These are phyloP conservation scores for Patella depressa DNA, from an alignment of 2,888 invertebrate species.

Conservation along the genomic window DNA sequence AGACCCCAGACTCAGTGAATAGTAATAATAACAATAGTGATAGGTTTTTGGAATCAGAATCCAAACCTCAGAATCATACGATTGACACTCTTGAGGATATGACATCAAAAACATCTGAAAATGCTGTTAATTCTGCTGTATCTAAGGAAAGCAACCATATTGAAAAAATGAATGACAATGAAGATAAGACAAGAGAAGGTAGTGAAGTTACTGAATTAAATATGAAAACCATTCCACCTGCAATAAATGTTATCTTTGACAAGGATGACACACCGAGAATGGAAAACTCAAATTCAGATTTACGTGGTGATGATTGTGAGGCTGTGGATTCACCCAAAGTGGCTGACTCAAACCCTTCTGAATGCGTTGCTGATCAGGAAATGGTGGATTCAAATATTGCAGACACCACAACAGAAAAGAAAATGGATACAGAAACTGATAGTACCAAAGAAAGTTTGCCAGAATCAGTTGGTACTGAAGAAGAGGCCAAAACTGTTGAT, in stretches of 20 bases:
- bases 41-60: too few relatives aligned
- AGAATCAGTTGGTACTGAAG: slow-evolving; percentile 35
- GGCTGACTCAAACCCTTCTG: slow-evolving; percentile 17
- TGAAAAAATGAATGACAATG: too few relatives aligned
- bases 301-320: not conserved
- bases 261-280: not conserved
- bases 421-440: slow-evolving; percentile 38
- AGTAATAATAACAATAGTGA: too few relatives aligned
- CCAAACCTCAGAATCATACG: too few relatives aligned
- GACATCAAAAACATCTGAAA: too few relatives aligned
- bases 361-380: slow-evolving; percentile 37
- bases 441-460: slow-evolving; percentile 33
- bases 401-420: slow-evolving; percentile 21
- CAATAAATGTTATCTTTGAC: not conserved
- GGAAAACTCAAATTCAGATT: not conserved
- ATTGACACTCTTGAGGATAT: too few relatives aligned
- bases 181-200: too few relatives aligned
- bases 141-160: too few relatives aligned
- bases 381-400: slow-evolving; percentile 11
- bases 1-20: too few relatives aligned
- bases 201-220: too few relatives aligned
- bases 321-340: not conserved
- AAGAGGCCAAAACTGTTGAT: slow-evolving; percentile 21
- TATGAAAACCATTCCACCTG: too few relatives aligned
- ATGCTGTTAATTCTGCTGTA: too few relatives aligned